Evolutionary conservation across 2,797 vertebrate species (phyloP).

Genomic region (Australoheros facetus): DNA sequence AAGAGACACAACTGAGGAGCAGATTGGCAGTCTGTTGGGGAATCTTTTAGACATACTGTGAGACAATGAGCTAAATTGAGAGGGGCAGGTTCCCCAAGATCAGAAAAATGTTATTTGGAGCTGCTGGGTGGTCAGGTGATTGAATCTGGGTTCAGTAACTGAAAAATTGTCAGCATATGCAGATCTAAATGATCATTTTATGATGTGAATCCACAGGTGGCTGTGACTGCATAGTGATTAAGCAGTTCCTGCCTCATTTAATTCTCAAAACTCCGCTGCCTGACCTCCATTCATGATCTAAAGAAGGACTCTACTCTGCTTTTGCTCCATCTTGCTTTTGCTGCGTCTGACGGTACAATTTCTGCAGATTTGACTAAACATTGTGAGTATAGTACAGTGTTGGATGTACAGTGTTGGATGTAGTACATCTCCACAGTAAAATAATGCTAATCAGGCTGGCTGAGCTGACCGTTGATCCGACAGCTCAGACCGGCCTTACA

Average conservation of each 20-base stretch:
- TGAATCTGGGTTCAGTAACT: neutral
- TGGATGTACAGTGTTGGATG: constrained; percentile 1
- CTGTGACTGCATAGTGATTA: neutral
- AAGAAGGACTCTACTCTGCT: constrained; percentile 17
- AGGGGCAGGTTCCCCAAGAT: neutral
- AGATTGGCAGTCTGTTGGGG: neutral
- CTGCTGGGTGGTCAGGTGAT: neutral
- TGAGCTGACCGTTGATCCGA: constrained; percentile 48
- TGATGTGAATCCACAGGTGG: neutral
- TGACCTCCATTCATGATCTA: constrained; percentile 7
- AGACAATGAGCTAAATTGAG: neutral
- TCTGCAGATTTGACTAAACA: constrained; percentile 48
- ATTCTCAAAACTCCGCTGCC: constrained; percentile 10
- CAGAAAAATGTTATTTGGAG: neutral
- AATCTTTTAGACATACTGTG: neutral
- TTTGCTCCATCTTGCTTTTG: constrained; percentile 22
- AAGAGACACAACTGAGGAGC: neutral
- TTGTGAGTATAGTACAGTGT: neutral
- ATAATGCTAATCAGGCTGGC: constrained; percentile 60
- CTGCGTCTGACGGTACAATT: constrained; percentile 15
- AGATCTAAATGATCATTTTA: constrained; percentile 2
- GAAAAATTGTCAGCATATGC: neutral
- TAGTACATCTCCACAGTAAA: constrained; percentile 14
- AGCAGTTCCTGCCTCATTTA: constrained; percentile 29
- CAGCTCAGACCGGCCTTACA: constrained; percentile 55